Conservation (phyloP, 1,140 invertebrate species). For the Portunus trituberculatus region DNA sequence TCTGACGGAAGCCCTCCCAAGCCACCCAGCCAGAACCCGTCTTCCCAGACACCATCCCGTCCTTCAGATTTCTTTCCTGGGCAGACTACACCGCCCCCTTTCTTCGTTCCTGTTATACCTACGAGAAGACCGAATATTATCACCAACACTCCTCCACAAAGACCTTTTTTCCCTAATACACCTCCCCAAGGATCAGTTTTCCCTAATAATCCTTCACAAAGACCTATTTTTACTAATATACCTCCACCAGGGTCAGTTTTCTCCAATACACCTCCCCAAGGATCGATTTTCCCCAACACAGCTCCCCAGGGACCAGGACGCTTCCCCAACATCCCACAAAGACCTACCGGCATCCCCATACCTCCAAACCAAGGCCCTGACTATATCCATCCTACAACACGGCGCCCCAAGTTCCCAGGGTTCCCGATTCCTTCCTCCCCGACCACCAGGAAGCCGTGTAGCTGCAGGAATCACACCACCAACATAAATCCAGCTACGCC, state of each 20-base stretch:
- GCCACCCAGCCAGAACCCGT: not conserved
- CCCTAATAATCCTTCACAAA: too few relatives aligned
- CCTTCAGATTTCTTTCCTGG: not conserved
- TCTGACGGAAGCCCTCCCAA: not conserved
- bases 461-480: not conserved
- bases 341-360: not conserved
- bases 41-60: not conserved
- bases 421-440: not conserved
- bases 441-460: not conserved
- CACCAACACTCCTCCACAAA: too few relatives aligned
- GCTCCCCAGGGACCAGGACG: too few relatives aligned
- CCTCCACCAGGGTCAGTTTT: too few relatives aligned
- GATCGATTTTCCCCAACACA: too few relatives aligned
- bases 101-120: not conserved
- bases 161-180: too few relatives aligned
- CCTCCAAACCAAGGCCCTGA: not conserved
- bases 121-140: not conserved
- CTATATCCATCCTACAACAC: not conserved
- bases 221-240: too few relatives aligned
- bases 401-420: not conserved
- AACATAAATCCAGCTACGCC: not conserved
- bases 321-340: not conserved
- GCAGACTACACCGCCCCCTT: not conserved
- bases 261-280: too few relatives aligned
- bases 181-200: too few relatives aligned